phyloP scores from a whole-genome alignment of 2,797 vertebrate genomes.

The Microchirus variegatus region DNA sequence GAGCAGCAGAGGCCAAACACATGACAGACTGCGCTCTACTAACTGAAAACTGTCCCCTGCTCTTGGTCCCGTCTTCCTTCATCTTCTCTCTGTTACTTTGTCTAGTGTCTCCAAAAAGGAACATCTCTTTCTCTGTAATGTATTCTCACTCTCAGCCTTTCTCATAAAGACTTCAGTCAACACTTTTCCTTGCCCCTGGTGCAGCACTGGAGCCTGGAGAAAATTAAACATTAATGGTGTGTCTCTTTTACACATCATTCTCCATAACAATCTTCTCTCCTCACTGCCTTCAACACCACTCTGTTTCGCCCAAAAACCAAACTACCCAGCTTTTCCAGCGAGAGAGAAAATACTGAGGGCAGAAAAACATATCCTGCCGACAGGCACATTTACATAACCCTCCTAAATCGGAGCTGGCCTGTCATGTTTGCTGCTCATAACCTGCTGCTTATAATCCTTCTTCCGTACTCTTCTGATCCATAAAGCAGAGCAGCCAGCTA shows the following conservation, averaged over 20 bases:
- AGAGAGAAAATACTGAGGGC: slow-evolving; percentile 38
- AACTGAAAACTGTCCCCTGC: slow-evolving; percentile 29
- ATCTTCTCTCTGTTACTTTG: slow-evolving; percentile 19
- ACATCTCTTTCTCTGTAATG: slow-evolving; percentile 39
- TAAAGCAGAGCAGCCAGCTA: slow-evolving; percentile 64
- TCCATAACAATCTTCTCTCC: slow-evolving; percentile 53
- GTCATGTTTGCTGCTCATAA: slow-evolving; percentile 76
- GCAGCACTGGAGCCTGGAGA: slow-evolving; percentile 55
- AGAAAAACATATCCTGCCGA: slow-evolving; percentile 67
- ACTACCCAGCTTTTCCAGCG: slow-evolving; percentile 36
- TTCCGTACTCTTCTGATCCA: slow-evolving; percentile 68
- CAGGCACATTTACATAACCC: slow-evolving; percentile 77
- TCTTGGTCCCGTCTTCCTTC: not conserved
- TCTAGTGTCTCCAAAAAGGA: slow-evolving; percentile 39
- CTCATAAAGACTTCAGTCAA: slow-evolving; percentile 69
- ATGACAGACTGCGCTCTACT: slow-evolving; percentile 34
- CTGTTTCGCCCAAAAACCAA: slow-evolving; percentile 38
- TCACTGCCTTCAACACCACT: slow-evolving; percentile 32
- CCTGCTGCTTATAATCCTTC: slow-evolving; percentile 75
- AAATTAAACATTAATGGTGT: slow-evolving; percentile 71
- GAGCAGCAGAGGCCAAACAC: slow-evolving; percentile 51
- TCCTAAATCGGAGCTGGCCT: slow-evolving; percentile 73
- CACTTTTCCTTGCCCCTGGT: slow-evolving; percentile 56
- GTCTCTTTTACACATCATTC: slow-evolving; percentile 65
- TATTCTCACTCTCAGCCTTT: slow-evolving; percentile 53